phyloP scores from a whole-genome alignment of 2,888 invertebrate species.

The Melipona beecheii region DNA sequence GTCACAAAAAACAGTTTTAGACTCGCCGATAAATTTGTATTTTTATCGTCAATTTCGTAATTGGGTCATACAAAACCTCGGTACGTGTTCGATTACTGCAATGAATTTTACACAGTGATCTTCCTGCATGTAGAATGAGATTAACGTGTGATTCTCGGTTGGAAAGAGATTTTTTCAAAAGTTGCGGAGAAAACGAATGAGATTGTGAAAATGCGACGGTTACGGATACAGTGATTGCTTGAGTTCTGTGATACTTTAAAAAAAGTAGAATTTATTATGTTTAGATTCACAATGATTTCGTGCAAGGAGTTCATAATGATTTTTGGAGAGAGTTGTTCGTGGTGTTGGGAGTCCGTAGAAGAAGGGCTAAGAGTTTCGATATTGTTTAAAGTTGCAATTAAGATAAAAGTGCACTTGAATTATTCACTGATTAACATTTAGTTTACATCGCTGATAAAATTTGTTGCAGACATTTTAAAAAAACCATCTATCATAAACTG shows the following conservation, averaged over 20 bases:
- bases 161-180: not conserved
- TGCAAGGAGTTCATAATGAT: not conserved
- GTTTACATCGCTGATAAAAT: not conserved
- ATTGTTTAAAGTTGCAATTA: not conserved
- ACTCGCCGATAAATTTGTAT: constrained; percentile 63
- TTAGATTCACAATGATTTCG: not conserved
- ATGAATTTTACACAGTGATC: not conserved
- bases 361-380: not conserved
- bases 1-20: constrained; percentile 69
- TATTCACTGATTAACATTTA: not conserved
- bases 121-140: not conserved
- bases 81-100: constrained; percentile 60
- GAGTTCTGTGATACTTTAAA: not conserved
- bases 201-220: not conserved
- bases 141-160: not conserved
- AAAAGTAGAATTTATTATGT: not conserved
- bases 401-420: not conserved
- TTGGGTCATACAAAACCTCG: constrained; percentile 57
- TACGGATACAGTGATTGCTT: not conserved
- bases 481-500: too few relatives aligned
- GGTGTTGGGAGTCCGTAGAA: not conserved
- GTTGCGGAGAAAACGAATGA: not conserved
- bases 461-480: too few relatives aligned
- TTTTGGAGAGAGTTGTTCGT: not conserved
- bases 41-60: constrained; percentile 62